These are phyloP conservation scores for Cremastinae sp. DNA, from an alignment of 2,888 invertebrate genomes.

Conservation along the genomic window DNA sequence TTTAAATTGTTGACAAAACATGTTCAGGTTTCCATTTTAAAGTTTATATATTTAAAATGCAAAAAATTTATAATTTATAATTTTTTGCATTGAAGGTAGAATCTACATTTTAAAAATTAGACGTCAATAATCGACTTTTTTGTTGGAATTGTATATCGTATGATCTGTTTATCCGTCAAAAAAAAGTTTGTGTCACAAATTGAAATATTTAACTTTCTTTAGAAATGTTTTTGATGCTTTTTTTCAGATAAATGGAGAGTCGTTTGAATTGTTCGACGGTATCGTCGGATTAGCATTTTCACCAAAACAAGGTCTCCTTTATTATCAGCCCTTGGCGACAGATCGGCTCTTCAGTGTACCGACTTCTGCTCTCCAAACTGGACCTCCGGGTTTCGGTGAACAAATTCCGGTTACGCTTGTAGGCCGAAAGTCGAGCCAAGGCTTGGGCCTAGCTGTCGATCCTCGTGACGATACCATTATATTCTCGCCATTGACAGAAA, in stretches of 20 bases:
- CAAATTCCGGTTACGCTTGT: conserved; percentile 89
- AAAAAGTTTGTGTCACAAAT: too few relatives aligned
- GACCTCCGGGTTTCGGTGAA: conserved; percentile 87
- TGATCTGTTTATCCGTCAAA: too few relatives aligned
- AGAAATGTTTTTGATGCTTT: too few relatives aligned
- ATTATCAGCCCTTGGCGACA: conserved; percentile 88
- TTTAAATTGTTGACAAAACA: too few relatives aligned
- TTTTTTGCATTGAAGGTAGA: too few relatives aligned
- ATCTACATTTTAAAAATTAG: too few relatives aligned
- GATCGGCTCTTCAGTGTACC: conserved; percentile 90
- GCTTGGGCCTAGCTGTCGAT: conserved; percentile 88
- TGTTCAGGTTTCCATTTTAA: too few relatives aligned
- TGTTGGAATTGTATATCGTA: too few relatives aligned
- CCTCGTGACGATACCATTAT: conserved; percentile 87
- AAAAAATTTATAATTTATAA: too few relatives aligned
- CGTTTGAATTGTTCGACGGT: conserved; percentile 88
- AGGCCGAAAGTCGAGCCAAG: conserved; percentile 92
- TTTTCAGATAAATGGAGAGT: conserved; percentile 84
- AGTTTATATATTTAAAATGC: too few relatives aligned
- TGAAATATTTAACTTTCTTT: too few relatives aligned
- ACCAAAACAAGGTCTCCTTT: conserved; percentile 84
- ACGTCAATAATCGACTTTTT: too few relatives aligned
- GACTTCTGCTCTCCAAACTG: conserved; percentile 87
- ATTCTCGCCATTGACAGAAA: conserved; percentile 90
- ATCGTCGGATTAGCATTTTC: conserved; percentile 87